Conservation (phyloP, 2,888 invertebrate species). For the Rhimphoctona megacephalus region DNA sequence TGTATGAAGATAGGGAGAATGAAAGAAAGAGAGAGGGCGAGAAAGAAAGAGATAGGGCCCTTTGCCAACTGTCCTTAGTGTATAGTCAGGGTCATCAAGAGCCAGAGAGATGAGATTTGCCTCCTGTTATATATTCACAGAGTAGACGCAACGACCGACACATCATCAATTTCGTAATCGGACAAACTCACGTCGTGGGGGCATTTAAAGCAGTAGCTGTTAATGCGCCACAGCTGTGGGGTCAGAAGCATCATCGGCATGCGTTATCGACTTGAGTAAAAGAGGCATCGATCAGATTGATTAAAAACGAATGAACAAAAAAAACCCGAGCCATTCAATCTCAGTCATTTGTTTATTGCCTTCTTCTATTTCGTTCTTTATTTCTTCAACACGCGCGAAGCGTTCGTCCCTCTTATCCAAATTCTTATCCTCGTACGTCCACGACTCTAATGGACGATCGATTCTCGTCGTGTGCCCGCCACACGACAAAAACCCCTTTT, state of each 20-base stretch:
- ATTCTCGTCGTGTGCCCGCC: conserved; percentile 76
- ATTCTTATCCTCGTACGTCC: conserved; percentile 67
- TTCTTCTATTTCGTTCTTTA: neutral
- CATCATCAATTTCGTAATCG: conserved; percentile 77
- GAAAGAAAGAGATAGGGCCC: conserved; percentile 33
- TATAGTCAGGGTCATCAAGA: conserved; percentile 53
- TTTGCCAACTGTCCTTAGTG: conserved; percentile 47
- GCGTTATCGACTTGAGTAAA: conserved; percentile 8
- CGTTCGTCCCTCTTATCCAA: conserved; percentile 70
- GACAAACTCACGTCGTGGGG: conserved; percentile 68
- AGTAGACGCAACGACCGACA: conserved; percentile 64
- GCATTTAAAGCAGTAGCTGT: conserved; percentile 72
- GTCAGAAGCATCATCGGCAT: conserved; percentile 33
- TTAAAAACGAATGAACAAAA: neutral
- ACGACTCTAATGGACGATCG: conserved; percentile 75
- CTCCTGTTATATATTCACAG: conserved; percentile 22
- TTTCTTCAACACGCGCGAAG: conserved; percentile 66
- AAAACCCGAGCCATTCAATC: conserved; percentile 9
- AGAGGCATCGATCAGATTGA: conserved; percentile 66
- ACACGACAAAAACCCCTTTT: conserved; percentile 56
- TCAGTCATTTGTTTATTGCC: conserved; percentile 27
- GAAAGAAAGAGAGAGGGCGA: conserved; percentile 7
- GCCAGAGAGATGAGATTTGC: conserved; percentile 42
- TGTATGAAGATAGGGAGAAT: conserved; percentile 21
- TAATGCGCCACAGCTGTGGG: conserved; percentile 73